Percentiles rank a stretch among this genome's conserved stretches.
Conservation (phyloP, 2,113 vertebrate genomes). For the Phaetusa simplex region DNA sequence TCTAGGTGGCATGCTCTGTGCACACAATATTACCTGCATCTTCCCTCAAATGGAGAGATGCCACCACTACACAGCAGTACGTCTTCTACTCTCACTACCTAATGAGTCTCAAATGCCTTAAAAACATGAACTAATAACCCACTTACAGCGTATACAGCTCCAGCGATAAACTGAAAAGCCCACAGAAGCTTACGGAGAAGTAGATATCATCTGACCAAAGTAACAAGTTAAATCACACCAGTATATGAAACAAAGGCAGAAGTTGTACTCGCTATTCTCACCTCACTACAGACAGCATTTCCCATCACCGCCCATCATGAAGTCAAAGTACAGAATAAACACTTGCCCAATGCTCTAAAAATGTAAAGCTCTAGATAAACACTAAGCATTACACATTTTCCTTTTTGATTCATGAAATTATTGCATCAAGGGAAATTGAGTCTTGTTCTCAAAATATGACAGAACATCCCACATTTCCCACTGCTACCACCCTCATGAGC, state of each 20-base stretch:
- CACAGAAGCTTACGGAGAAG: background rate
- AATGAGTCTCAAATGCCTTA: background rate
- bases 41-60: background rate
- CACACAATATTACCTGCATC: background rate
- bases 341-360: background rate
- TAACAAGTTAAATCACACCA: background rate
- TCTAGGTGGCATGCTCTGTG: constrained; percentile 49
- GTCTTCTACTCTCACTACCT: background rate
- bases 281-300: background rate
- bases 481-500: background rate
- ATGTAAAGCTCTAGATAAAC: background rate
- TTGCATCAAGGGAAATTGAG: background rate
- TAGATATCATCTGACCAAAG: background rate
- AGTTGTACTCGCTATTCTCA: background rate
- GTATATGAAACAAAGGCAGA: background rate
- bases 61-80: background rate
- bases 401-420: background rate
- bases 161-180: background rate
- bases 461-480: background rate
- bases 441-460: background rate
- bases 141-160: background rate
- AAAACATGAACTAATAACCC: background rate
- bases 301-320: background rate
- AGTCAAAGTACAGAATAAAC: background rate
- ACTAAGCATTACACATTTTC: background rate